Base-by-base conservation (phyloP, 37 sponge, comb jelly and placozoan species). In the Beroe ovata region DNA sequence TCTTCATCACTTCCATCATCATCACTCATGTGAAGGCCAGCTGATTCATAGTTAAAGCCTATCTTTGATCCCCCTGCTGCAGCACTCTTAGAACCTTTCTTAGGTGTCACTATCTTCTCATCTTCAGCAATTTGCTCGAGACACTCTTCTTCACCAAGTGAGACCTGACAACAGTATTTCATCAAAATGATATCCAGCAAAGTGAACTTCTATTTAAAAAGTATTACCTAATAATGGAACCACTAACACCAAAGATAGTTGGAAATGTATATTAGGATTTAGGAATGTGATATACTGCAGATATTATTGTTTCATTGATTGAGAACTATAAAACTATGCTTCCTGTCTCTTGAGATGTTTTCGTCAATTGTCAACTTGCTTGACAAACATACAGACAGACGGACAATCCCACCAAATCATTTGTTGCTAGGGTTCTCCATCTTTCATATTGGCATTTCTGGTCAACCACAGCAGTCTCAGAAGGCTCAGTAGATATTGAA, bases 381-480 rank as follows among this genome's bases (percentile, higher is more conserved):
- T 29, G 69, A 66, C 69, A 66, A 30, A 66, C 69, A 66, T 19
- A 66, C 69, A 66, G 8, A 66, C 69, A 66, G 25, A 66, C 69
- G 30, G 69, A 66, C 69, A 66, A 66, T 66, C 69, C 69, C 69
- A 77, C 84, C 84, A 93, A 95, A 19, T 47, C 54, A 77, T 94
- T 97, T 32, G 88, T 60, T 0, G 94, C 92, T 18, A 97, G 66
- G 0, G 71, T 64, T 14, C 94, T 89, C 89, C 94, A 97, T 60
- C 95, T 25, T 91, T 97, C 97, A 72, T 97, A 97, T 59, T 94
- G 93, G 63, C 92, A 92, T 60, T 89, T 35, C 23, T 35, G 37
- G 64, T 97, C 95, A 34, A 92, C 91, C 0, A 37, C 34, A 19
- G 84, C 63, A 88, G 21, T 81, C 41, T 90, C 88, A 18, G n/a